Base-by-base conservation (phyloP, 2,113 vertebrate species). In the Caranx ignobilis region DNA sequence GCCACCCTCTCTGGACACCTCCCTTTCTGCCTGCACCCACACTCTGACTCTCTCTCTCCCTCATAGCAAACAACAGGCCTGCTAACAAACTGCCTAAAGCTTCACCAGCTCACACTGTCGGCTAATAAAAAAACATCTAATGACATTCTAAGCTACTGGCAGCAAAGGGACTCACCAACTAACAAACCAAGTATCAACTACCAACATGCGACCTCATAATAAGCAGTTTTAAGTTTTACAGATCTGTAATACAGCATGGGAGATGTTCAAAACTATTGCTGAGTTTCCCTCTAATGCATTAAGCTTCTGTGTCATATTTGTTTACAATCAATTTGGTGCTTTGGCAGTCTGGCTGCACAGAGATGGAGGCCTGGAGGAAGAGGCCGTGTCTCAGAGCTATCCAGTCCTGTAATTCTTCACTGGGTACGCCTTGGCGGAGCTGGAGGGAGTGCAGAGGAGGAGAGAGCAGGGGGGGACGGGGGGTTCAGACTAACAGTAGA, bases 391-490 rank as follows among this genome's bases (percentile, higher is more conserved):
- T 83, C 78, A 72, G 62, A 89, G 72, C 78, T 74, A 54, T 74
- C 26, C 57, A 56, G 67, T 83, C 86, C 52, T 68, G 87, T 26
- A 88, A 84, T 83, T 84, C 80, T 78, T 89, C 83, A 83, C 67
- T 62, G 86, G 83, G 65, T 88, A 41, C 18, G 67, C 79, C 68
- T 88, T 67, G 31, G 57, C 21, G 10, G 54, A 52, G 64, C 82
- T 82, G 79, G 68, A 81, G 59, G 79, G 67, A 73, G 61, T 8
- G 83, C 62, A 68, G 84, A 62, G 73, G 6, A 74, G 56, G 60
- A 71, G 72, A 8, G 75, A 56, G 37, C 11, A 57, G 48, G 35
- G 35, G 35, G 35, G 39, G 39, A n/a, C n/a, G 39, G 60, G 11
- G 54, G 60, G 84, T 60, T 61, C 35, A 43, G 65, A 78, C 61